Conservation (phyloP, 2,113 vertebrate species). For the Condylura cristata region DNA sequence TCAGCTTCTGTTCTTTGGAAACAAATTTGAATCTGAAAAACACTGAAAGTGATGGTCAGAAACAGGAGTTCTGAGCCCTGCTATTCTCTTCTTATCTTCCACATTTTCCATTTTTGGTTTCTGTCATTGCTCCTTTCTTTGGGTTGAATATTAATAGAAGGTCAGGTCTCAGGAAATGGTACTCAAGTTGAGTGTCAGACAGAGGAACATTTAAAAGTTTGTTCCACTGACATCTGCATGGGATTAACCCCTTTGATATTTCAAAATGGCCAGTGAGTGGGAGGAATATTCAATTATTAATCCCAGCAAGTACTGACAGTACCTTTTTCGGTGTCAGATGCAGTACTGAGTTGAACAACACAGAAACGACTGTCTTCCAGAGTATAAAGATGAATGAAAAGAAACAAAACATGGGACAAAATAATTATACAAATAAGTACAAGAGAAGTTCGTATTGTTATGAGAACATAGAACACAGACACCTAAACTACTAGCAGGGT, state of each 20-base stretch:
- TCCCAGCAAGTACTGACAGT: slow-evolving; percentile 17
- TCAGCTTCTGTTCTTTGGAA: slow-evolving; percentile 44
- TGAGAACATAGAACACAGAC: neutral
- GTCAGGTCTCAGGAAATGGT: slow-evolving; percentile 10
- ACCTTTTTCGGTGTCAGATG: neutral
- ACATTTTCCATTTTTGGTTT: neutral
- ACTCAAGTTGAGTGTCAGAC: slow-evolving; percentile 40
- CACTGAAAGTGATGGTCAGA: slow-evolving; percentile 31
- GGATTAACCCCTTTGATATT: slow-evolving; percentile 46
- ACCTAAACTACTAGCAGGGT: neutral
- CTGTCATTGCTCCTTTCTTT: neutral
- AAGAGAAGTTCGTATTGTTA: neutral
- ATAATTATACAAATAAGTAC: neutral
- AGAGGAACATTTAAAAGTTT: neutral
- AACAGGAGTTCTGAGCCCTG: neutral
- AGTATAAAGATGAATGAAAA: neutral
- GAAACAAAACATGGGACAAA: neutral
- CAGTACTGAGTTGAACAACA: neutral
- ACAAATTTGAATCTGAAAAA: slow-evolving; percentile 57
- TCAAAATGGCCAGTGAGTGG: neutral
- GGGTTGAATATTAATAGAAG: slow-evolving; percentile 42
- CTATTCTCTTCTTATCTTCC: neutral
- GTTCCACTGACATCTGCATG: neutral
- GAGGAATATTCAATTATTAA: slow-evolving; percentile 13
- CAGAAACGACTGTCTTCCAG: neutral